Base-by-base conservation (phyloP, 2,888 invertebrate species). In the Chaitophorus viminalis region DNA sequence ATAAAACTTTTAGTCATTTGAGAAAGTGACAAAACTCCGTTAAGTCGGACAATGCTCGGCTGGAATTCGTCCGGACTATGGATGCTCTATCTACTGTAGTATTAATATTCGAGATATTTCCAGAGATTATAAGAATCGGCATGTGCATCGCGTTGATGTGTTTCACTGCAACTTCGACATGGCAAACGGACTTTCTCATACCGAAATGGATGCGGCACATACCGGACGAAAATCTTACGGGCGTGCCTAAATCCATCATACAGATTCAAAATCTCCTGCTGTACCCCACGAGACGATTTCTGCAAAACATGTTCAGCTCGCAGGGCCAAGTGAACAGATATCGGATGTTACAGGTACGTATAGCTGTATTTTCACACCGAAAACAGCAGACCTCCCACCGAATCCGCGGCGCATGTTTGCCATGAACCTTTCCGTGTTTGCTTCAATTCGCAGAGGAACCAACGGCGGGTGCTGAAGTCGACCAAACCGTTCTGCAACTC, bases 401-500 rank as follows among this genome's bases (percentile, higher is more conserved):
- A n/a, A n/a, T n/a, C n/a, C n/a, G n/a, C n/a, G n/a, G n/a, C n/a
- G n/a, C n/a, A n/a, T n/a, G n/a, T n/a, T n/a, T n/a, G n/a, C n/a
- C n/a, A n/a, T n/a, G n/a, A 36, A 36, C 36, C 36, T 6, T 36
- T 36, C 36, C 36, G 36, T 36, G 36, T 36, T 6, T 6, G 36
- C 6, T 36, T 36, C 36, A 6, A 5, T 54, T 86, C 54, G 17
- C 89, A 90, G 90, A 90, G 85, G 89, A 76, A 89, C 31, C 92
- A 92, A 89, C 90, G 90, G 25, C 89, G 68, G 29, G 89, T 92
- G 74, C 89, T 90, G 0, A 89, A 90, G 9, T 76, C 84, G 11
- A 88, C 90, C 33, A 90, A 91, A 18, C 92, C 92, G 90, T 92
- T 92, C 21, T 92, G 92, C 89, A 90, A 91, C 87, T 90, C 90